These are phyloP conservation scores for Phrynocephalus forsythii DNA, from an alignment of 2,797 vertebrate species.

Conservation along the genomic window DNA sequence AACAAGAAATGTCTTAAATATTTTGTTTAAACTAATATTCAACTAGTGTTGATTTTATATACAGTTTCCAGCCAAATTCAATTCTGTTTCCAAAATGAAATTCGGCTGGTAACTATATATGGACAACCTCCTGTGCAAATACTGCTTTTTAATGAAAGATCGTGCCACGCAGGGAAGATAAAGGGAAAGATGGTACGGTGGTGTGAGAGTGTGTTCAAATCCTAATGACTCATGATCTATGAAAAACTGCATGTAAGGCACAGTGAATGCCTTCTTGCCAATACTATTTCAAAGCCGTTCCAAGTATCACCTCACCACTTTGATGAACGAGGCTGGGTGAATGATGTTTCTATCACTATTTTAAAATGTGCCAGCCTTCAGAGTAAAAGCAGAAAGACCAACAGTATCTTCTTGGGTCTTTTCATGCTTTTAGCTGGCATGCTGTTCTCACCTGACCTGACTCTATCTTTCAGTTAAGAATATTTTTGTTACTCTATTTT, in stretches of 20 bases:
- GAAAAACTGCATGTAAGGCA: not conserved
- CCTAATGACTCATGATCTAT: not conserved
- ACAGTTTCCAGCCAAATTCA: constrained; percentile 3
- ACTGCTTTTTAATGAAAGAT: not conserved
- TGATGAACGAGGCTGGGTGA: not conserved
- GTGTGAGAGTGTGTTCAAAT: not conserved
- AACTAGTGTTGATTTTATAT: not conserved
- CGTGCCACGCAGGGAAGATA: not conserved
- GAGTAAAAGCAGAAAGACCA: not conserved
- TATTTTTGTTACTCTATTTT: not conserved
- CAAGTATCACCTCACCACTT: not conserved
- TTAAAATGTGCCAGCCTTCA: not conserved
- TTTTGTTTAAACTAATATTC: constrained; percentile 9
- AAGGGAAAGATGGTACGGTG: not conserved
- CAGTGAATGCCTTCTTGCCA: constrained; percentile 16
- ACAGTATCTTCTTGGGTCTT: not conserved
- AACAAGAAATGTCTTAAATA: not conserved
- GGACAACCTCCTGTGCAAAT: not conserved
- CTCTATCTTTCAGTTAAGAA: constrained; percentile 19
- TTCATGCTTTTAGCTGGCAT: not conserved
- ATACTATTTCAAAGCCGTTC: not conserved
- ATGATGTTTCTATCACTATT: not conserved
- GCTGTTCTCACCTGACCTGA: not conserved
- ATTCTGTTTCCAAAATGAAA: not conserved
- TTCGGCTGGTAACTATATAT: too few species aligned